Evolutionary conservation across 2,797 vertebrate genomes (phyloP), one percentile per base, ranked within the genome.

Genomic region (Platalea minor): DNA sequence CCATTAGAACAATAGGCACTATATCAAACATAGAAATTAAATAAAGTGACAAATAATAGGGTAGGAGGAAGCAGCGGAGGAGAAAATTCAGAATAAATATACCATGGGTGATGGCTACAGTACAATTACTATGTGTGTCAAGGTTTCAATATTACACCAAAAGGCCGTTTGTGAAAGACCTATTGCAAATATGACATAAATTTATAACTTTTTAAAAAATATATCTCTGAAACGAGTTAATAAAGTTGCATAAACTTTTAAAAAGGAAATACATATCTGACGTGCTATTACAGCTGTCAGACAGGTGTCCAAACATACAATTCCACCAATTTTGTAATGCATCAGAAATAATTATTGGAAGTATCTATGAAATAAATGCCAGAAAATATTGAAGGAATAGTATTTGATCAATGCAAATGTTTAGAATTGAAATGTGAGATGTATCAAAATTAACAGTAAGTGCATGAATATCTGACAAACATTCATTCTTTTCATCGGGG

Each of bases 11-110:
- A 94, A 92, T 69, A 85, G 54, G 53, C 25, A 83, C 46, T 75
- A 11, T 78, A 89, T 79, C 91, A 93, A 82, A 77, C 48, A 75
- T 3, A 88, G 56, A 64, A 89, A 96, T 94, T 93, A 93, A 85
- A 96, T 84, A 94, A 96, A 89, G 37, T 86, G 50, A 89, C 64
- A 96, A 96, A 95, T 94, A 87, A 85, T 43, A 94, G 79, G 45
- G 56, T 72, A 57, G 39, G n/a, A 86, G 64, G 73, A 89, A 87
- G 63, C 43, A 92, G 57, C 80, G 76, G 64, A 95, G 60, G 64
- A 78, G 74, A 93, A 90, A 93, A 96, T 81, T 94, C 57, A 64
- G 57, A 94, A 81, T 82, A 88, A 92, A 88, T 85, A 78, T 35
- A 57, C 16, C 77, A n/a, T 81, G 21, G 50, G 39, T 92, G 89